Conservation (phyloP, 2,888 invertebrate genomes). For the Adelognathus sp. region DNA sequence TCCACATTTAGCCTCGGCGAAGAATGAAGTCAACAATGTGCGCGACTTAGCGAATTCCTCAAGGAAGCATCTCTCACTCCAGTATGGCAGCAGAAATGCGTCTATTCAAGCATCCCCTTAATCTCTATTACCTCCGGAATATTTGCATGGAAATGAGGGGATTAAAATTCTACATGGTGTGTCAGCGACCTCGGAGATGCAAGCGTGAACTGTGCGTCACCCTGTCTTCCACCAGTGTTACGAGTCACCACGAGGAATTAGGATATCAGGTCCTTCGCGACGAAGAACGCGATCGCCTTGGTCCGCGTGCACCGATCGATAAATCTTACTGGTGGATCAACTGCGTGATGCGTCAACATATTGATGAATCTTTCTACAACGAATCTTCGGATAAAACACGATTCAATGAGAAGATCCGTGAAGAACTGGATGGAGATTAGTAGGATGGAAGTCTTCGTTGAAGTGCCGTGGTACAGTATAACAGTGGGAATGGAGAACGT, state of each 20-base stretch:
- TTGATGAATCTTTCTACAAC: neutral
- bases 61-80: neutral
- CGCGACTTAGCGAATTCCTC: neutral
- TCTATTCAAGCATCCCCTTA: slow-evolving; percentile 4
- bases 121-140: slow-evolving; percentile 20
- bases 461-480: neutral
- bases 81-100: neutral
- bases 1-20: too few species aligned
- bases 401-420: neutral
- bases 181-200: neutral
- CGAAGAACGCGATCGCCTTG: neutral
- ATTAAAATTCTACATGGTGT: slow-evolving; percentile 62
- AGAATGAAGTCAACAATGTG: too few species aligned
- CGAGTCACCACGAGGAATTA: slow-evolving; percentile 25
- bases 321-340: slow-evolving; percentile 12
- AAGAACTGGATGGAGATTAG: neutral
- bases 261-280: slow-evolving; percentile 39
- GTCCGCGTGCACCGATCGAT: slow-evolving; percentile 19
- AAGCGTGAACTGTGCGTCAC: slow-evolving; percentile 2
- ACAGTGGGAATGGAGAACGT: neutral
- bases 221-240: slow-evolving; percentile 20
- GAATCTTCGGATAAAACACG: slow-evolving; percentile 2
- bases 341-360: neutral
- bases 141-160: slow-evolving; percentile 70
- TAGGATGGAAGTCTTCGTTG: neutral